Evolutionary conservation across 2,113 vertebrate species (phyloP).

Genomic region (Varanus komodoensis): DNA sequence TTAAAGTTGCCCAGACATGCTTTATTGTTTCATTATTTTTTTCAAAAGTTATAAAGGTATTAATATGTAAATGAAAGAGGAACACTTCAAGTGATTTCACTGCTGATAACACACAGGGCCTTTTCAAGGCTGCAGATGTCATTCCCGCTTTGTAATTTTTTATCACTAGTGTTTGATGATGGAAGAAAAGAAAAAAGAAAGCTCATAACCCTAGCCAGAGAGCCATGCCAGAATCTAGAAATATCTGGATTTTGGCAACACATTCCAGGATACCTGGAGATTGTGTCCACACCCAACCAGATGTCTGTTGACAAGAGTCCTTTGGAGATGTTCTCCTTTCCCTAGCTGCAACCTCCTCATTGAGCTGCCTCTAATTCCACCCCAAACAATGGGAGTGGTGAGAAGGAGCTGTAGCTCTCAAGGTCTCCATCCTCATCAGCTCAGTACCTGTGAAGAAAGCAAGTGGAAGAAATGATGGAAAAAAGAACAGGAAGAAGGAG

Average conservation of each 20-base stretch:
- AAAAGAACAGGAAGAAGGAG: too few species aligned
- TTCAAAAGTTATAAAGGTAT: constrained; percentile 14
- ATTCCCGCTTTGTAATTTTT: background rate
- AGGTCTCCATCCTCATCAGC: too few species aligned
- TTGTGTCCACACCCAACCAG: too few species aligned
- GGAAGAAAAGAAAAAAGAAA: background rate
- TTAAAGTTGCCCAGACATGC: background rate
- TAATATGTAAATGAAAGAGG: constrained; percentile 34
- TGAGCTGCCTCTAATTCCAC: too few species aligned
- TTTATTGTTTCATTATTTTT: constrained; percentile 22
- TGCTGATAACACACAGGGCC: background rate
- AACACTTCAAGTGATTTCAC: constrained; percentile 1
- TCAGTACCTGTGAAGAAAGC: too few species aligned
- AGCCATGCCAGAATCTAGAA: background rate
- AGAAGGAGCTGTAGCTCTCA: too few species aligned
- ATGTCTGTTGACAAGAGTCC: too few species aligned
- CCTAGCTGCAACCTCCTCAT: too few species aligned
- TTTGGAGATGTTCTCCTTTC: too few species aligned
- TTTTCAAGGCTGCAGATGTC: background rate
- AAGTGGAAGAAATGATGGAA: too few species aligned
- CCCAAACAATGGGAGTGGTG: too few species aligned
- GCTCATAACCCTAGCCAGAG: background rate
- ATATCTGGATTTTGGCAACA: background rate
- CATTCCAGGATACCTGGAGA: background rate
- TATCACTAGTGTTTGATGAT: background rate